These are phyloP conservation scores for Apis laboriosa DNA, from an alignment of 1,140 invertebrate species.

Conservation along the genomic window DNA sequence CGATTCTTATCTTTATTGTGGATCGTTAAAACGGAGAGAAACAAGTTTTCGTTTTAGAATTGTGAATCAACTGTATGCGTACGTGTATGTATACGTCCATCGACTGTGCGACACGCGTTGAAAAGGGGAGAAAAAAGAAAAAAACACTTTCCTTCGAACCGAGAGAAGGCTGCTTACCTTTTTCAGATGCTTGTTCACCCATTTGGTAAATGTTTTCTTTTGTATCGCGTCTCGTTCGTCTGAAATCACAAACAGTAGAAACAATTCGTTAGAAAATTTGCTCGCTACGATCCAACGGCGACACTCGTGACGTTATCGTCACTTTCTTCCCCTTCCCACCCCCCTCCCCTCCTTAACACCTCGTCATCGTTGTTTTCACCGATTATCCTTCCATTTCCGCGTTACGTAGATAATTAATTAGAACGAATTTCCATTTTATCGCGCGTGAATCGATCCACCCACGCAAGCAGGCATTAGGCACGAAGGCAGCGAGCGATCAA, in stretches of 20 bases:
- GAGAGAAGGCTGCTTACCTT: slow-evolving; percentile 88
- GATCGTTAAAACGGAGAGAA: no score
- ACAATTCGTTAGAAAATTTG: not conserved
- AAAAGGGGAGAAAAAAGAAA: not conserved
- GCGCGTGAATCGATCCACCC: not conserved
- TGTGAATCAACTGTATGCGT: no score
- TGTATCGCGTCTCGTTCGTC: slow-evolving; percentile 99
- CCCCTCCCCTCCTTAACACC: no score
- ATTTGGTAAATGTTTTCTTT: slow-evolving; percentile 99
- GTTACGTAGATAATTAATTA: not conserved
- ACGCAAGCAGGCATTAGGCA: slow-evolving; percentile 25
- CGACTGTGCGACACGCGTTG: not conserved
- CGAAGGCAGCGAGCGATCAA: slow-evolving; percentile 20
- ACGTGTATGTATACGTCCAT: not conserved
- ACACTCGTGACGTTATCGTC: not conserved
- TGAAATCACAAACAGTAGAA: slow-evolving; percentile 84
- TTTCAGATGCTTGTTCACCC: slow-evolving; percentile 99
- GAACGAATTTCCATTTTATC: slow-evolving; percentile 4
- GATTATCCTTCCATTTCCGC: no score
- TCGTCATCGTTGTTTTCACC: not conserved
- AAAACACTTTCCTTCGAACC: not conserved
- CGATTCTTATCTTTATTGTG: no score
- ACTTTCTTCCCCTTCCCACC: not conserved
- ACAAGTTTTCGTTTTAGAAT: no score
- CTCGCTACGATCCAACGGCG: slow-evolving; percentile 27